Base-by-base conservation (phyloP, 1,140 invertebrate species). In the Listronotus bonariensis region DNA sequence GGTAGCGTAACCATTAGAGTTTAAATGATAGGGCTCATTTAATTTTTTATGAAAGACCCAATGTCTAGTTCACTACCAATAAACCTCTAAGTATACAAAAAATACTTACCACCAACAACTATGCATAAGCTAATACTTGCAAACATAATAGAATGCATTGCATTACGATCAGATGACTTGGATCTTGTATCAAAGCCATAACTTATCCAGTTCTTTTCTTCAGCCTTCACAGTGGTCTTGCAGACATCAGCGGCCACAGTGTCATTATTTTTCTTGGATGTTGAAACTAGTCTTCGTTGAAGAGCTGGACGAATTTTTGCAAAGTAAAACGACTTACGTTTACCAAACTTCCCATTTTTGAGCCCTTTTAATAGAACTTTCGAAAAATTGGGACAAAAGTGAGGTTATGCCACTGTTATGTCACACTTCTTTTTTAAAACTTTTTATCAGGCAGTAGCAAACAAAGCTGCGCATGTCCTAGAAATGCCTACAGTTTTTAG, bases 171-270 rank as follows among this genome's bases (percentile, higher is more conserved):
- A 3, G 82, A 75, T 11, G 83, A 78, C 72, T 91, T 80, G 60
- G 85, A 81, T 0, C 80, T 78, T 0, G 81, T 74, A 72, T 86
- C 81, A 72, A 88, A 96, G 1, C 95, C 94, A 78, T 88, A 94
- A 76, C 85, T 88, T 41, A 92, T 81, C 92, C 92, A 95, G 75
- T 92, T 90, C 77, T 92, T 69, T 42, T 63, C 61, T 43, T 61
- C 41, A 1, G 60, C 36, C 52, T 60, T 17, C n/a, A 53, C 11
- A 9, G 18, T 43, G n/a, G 65, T 62, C 11, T 57, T 69, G 41
- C 53, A 53, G 7, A 52, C 61, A 4, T 72, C 69, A 6, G 68
- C 68, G 31, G 70, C 66, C 15, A 65, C 71, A 10, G 75, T 77
- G 12, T 77, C 77, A 58, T 73, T 72, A 41, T 74, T 75, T 54